Conservation (phyloP, 2,888 invertebrate species). For the Physocephala rufipes region DNA sequence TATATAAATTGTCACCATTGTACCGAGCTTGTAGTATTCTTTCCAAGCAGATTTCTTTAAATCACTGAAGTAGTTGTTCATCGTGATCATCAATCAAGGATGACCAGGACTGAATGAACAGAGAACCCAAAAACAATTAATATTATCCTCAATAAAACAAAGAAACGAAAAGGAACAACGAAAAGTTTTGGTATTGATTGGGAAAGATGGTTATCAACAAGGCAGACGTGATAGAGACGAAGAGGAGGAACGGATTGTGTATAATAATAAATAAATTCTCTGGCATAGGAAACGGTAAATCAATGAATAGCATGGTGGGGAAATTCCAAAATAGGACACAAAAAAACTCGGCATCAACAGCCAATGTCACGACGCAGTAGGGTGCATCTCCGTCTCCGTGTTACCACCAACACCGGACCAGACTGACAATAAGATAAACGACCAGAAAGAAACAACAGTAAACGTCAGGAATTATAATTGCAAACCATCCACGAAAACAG, state of each 20-base stretch:
- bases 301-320: slow-evolving; percentile 17
- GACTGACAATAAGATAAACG: slow-evolving; percentile 5
- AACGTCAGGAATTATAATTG: slow-evolving; percentile 17
- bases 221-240: background rate
- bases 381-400: slow-evolving; percentile 3
- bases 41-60: background rate
- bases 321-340: background rate
- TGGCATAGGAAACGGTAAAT: slow-evolving; percentile 23
- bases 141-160: slow-evolving; percentile 6
- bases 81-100: background rate
- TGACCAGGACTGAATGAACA: background rate
- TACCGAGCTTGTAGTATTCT: no score
- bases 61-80: background rate
- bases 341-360: background rate
- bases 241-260: background rate
- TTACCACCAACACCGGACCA: background rate
- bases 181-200: background rate
- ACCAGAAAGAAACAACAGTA: slow-evolving; percentile 4
- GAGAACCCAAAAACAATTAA: slow-evolving; percentile 1
- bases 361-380: background rate
- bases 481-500: slow-evolving; percentile 26
- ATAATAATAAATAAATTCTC: slow-evolving; percentile 6
- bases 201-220: slow-evolving; percentile 27
- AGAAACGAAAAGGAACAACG: slow-evolving; percentile 5
- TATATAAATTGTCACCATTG: no score